Percentiles rank a stretch among this genome's conserved stretches.
Conservation (phyloP, 2,113 vertebrate species). For the Odocoileus hemionus region DNA sequence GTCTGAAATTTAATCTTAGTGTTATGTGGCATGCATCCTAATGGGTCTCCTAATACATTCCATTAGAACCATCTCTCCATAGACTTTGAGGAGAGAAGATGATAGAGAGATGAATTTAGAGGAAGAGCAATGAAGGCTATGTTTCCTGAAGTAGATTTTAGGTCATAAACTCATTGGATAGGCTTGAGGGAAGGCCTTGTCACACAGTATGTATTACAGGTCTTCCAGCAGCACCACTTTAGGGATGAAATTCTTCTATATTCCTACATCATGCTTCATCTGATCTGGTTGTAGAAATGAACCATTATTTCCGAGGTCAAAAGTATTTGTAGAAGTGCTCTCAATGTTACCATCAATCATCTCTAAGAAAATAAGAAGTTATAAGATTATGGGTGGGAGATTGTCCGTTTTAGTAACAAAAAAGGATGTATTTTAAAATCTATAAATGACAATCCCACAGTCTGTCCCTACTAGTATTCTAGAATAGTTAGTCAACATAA, state of each 20-base stretch:
- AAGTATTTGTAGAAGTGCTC: not conserved
- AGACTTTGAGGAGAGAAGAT: not conserved
- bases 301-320: not conserved
- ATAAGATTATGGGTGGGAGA: not conserved
- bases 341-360: not conserved
- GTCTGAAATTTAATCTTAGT: not conserved
- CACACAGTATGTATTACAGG: not conserved
- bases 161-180: not conserved
- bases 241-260: not conserved
- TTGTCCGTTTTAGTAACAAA: not conserved
- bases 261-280: not conserved
- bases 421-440: not conserved
- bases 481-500: not conserved
- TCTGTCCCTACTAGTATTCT: not conserved
- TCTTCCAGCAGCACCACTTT: not conserved
- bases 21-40: not conserved
- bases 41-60: not conserved
- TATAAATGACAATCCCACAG: not conserved
- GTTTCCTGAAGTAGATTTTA: not conserved
- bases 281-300: not conserved
- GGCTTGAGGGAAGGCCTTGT: not conserved
- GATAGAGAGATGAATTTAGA: not conserved
- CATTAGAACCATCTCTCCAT: not conserved
- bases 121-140: not conserved
- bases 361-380: not conserved